Evolutionary conservation across 2,113 vertebrate genomes (phyloP), one percentile per base, ranked within the genome.

Genomic region (Brachionichthys hirsutus): DNA sequence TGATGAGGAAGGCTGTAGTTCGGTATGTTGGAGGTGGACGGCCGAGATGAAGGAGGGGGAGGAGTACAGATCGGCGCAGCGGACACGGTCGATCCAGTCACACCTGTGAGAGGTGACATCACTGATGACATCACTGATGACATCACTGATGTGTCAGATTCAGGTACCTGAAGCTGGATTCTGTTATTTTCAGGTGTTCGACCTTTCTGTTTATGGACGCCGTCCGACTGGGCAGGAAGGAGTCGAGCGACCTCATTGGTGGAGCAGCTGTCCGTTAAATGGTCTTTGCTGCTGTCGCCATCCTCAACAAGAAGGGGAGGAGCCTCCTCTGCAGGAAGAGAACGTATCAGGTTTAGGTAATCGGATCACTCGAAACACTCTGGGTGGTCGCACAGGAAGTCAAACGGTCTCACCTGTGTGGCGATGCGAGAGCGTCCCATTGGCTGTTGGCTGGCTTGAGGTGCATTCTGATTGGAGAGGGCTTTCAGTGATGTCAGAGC

Each of bases 181-280:
- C 11, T 8, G 13, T 2, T 40, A 6, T n/a, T 16, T 6, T 9
- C 34, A 22, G 12, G 20, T 4, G 13, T 35, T 43, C 15, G 9
- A 76, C 84, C 82, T 82, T 59, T 87, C 9, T 63, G 82, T 50
- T 67, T 84, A 36, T n/a, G 22, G 17, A 34, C 62, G 0, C 69
- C 30, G 38, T 75, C 41, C 1, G 54, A 36, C 9, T 70, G 75
- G 7, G 54, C 4, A 0, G 85, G 75, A 19, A 87, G 80, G 53
- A 87, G 78, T 6, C 45, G 54, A 54, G 74, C 41, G 14, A 77
- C 9, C n/a, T 88, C 85, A 24, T 63, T 82, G 42, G 79, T 78
- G 43, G 54, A 73, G 19, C 61, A 67, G 40, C 24, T 35, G 12
- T 83, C 78, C 0, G 35, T 85, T 40, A 76, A 22, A 40, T 68